Percentiles rank a stretch among this genome's conserved stretches.
These are phyloP conservation scores for Neosilurus hyrtlii DNA, from an alignment of 2,797 vertebrate genomes.

Conservation along the genomic window DNA sequence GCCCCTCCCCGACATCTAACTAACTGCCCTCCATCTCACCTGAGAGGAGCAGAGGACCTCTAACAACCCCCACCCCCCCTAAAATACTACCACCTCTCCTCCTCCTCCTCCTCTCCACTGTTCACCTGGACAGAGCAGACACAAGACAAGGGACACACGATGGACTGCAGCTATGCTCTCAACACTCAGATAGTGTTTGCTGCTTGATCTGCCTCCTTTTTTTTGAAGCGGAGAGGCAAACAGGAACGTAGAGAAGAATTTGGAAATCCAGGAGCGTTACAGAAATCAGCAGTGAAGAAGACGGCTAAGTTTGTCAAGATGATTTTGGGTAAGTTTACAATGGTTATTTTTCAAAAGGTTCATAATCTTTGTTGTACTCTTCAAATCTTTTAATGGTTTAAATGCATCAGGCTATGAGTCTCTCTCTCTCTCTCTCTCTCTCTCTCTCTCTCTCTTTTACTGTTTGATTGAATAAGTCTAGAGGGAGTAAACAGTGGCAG, in stretches of 20 bases:
- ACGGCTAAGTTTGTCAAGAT: constrained; percentile 63
- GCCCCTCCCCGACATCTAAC: constrained; percentile 49
- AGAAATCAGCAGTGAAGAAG: constrained; percentile 60
- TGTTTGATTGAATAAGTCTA: constrained; percentile 11
- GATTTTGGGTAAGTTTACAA: constrained; percentile 77
- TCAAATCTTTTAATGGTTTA: constrained; percentile 1
- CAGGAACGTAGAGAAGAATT: constrained; percentile 57
- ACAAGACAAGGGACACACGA: constrained; percentile 62
- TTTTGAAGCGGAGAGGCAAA: constrained; percentile 49
- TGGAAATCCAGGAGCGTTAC: constrained; percentile 60
- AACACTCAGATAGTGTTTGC: constrained; percentile 64
- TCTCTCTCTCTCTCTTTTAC: no score
- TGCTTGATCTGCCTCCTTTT: constrained; percentile 70
- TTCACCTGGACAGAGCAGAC: constrained; percentile 74
- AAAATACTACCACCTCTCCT: constrained; percentile 8
- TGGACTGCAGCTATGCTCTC: constrained; percentile 69
- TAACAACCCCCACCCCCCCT: constrained; percentile 63
- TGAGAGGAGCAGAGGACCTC: constrained; percentile 70
- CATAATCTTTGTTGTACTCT: neutral
- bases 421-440: no score
- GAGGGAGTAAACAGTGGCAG: constrained; percentile 12
- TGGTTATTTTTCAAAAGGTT: neutral
- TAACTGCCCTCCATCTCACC: constrained; percentile 74
- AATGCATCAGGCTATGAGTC: neutral
- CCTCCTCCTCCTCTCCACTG: constrained; percentile 54